Base-by-base conservation (phyloP, 2,113 vertebrate species). In the Drymodes brunneopygia region DNA sequence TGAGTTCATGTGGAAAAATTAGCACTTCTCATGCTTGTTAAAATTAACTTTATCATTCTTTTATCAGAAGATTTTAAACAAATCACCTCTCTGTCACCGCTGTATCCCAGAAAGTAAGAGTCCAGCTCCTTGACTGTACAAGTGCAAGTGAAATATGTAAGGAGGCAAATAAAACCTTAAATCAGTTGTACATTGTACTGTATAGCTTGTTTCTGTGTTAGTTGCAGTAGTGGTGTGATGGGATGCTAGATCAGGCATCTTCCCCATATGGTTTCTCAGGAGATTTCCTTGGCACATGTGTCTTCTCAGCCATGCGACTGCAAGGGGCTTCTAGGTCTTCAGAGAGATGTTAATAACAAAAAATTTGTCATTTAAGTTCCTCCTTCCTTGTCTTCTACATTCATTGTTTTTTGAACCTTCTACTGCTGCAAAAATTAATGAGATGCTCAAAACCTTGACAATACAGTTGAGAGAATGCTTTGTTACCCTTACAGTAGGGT, bases 51-150 rank as follows among this genome's bases (percentile, higher is more conserved):
- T 28, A 47, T n/a, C 10, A 5, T 53, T 81, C 15, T 58, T 57
- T 28, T 13, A 44, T 36, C 11, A 20, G 27, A 81, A 70, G n/a
- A 57, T 35, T 27, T 56, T 33, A 42, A 83, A 81, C 9, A 75
- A 67, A 72, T 44, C 9, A 5, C 13, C 10, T 72, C 3, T 12
- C 24, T 27, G 6, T 19, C 4, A 33, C 33, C 0, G 0, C 5
- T 47, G 7, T 44, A 9, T 45, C 15, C 21, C 75, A 22, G 29
- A 67, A 91, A 64, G 35, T n/a, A 25, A 33, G 12, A 78, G 15
- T 28, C 4, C 4, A 50, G 7, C 12, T 85, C 2, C 9, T 77
- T 58, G 51, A 22, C 11, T 57, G 24, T 61, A 36, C 24, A 53
- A 48, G 13, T 33, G 36, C 9, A 53, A 70, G 29, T 19, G 81